Base-by-base conservation (phyloP, 1,140 invertebrate species). In the Eriosoma lanigerum region DNA sequence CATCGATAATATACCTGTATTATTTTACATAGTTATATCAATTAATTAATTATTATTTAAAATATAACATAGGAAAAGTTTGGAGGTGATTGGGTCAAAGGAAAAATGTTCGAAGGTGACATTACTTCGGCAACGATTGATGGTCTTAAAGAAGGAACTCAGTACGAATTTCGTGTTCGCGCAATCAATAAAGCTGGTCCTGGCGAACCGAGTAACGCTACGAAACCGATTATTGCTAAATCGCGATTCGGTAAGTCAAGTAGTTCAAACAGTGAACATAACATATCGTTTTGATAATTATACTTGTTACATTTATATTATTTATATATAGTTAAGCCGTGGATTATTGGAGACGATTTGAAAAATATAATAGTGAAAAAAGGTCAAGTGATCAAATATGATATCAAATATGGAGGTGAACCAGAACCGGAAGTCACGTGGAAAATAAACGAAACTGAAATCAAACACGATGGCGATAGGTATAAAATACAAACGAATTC, bases 171-270 rank as follows among this genome's bases (percentile, higher is more conserved):
- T 87, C 89, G 98, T 82, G 92, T 99, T 58, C 90, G 94, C 82
- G 98, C 98, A 75, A 91, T 98, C 72, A 98, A 99, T 87, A 96
- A 96, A 86, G 97, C 93, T 78, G 97, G 97, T 68, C 94, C 94
- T 85, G 95, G 96, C 84, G 94, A 95, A 88, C 95, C 96, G 8
- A 97, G 95, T 84, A 94, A 98, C 82, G 91, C 93, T 52, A 98
- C 96, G 17, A 96, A 98, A 86, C 93, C 97, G 64, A 94, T 98
- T 82, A 93, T 97, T 84, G 96, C 96, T 72, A 98, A 98, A 87
- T 94, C 94, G 83, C 89, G 96, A 88, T 97, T 96, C 84, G 86
- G 88, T 89, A 85, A 84, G 32, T 38, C 32, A 38, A 38, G 3
- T 38, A 38, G n/a, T n/a, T n/a, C n/a, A n/a, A n/a, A 38, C 8